These are phyloP conservation scores for Drosophila mojavensis DNA, from an alignment of 1,140 invertebrate genomes.

Conservation along the genomic window DNA sequence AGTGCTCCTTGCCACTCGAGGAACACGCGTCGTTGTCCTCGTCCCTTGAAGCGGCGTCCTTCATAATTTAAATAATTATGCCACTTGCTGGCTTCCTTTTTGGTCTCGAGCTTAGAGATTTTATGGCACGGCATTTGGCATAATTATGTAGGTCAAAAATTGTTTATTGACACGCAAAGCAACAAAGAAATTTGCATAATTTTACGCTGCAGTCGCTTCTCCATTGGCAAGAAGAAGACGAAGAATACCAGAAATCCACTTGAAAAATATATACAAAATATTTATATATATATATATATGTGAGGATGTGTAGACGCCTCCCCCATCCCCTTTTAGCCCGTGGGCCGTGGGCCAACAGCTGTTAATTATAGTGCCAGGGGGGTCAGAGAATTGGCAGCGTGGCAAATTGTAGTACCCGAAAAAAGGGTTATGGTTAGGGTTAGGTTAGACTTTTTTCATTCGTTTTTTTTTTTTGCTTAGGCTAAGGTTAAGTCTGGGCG, in stretches of 20 bases:
- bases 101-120: slow-evolving; percentile 69
- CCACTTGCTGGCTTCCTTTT: slow-evolving; percentile 81
- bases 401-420: slow-evolving; percentile 59
- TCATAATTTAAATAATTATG: slow-evolving; percentile 83
- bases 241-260: slow-evolving; percentile 23
- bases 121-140: slow-evolving; percentile 76
- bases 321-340: not conserved
- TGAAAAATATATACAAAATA: not conserved
- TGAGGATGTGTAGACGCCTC: not conserved
- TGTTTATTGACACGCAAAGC: slow-evolving; percentile 82
- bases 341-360: slow-evolving; percentile 60
- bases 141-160: slow-evolving; percentile 83
- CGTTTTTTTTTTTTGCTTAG: slow-evolving; percentile 1
- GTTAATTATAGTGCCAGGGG: slow-evolving; percentile 72
- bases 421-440: slow-evolving; percentile 27
- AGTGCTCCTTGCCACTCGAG: slow-evolving; percentile 39
- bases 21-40: slow-evolving; percentile 67
- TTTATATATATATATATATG: not conserved
- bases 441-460: slow-evolving; percentile 9
- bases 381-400: slow-evolving; percentile 51
- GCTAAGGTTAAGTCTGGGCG: slow-evolving; percentile 23
- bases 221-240: slow-evolving; percentile 4
- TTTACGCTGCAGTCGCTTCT: slow-evolving; percentile 69
- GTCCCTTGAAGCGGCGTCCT: slow-evolving; percentile 53
- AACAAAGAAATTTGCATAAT: slow-evolving; percentile 82